Base-by-base conservation (phyloP, 1,140 invertebrate species). In the Musca vetustissima region DNA sequence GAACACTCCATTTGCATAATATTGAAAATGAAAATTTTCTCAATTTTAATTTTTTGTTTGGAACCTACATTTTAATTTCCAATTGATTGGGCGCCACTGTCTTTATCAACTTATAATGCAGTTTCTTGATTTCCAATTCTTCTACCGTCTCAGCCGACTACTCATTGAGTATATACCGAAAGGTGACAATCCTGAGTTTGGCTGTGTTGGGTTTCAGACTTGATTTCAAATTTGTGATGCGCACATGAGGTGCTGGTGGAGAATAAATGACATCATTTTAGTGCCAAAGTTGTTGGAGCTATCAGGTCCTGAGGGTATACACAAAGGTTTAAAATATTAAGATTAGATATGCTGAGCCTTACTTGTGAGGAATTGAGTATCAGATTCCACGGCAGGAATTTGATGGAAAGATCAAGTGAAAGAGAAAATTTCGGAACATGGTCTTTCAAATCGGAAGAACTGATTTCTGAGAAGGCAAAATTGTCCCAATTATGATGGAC, bases 301-400 rank as follows among this genome's bases (percentile, higher is more conserved):
- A 73, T 89, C 88, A 0, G 85, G 84, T 3, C 89, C 88, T 7
- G 90, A 91, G 6, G 90, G 89, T 73, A 91, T 88, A 72, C 91
- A 92, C 82, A 92, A 89, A 0, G 90, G 90, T 74, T 90, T 89
- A 74, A 92, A 91, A 48, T 83, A 83, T 80, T 88, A 84, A 0
- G 85, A 87, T 15, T 86, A 76, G 74, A 86, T 76, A 48, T 81
- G 78, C 32, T 84, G 74, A 52, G 83, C 77, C 24, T 24, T 4
- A 0, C 75, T 73, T 4, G 73, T 75, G 7, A 82, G 72, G 48
- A 81, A 80, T 1, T 78, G 76, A 24, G 83, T 81, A 11, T 80
- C 79, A 7, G 80, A 82, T 69, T 86, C 81, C 75, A 85, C 85
- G 9, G 78, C 75, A 79, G 79, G 24, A 81, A 68, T 68, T 81